A percentile compares a stretch with the other conserved stretches of the same genome.
Conservation (phyloP, 2,797 vertebrate species). For the Lerista edwardsae region DNA sequence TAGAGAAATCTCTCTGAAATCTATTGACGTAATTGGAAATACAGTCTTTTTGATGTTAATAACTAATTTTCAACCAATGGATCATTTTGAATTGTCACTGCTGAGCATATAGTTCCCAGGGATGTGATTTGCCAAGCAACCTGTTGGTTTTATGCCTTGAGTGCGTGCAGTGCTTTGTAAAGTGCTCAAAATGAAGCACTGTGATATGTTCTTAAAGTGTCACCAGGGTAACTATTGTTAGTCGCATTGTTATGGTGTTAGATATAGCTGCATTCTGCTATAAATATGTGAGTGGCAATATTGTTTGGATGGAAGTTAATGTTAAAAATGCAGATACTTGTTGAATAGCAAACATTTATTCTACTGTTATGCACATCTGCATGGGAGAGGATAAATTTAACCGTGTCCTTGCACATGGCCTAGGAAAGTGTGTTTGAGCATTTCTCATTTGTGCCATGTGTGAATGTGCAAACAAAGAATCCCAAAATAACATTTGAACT, state of each 20-base stretch:
- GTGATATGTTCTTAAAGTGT: conserved; percentile 47
- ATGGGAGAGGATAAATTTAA: neutral
- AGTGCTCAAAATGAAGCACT: conserved; percentile 51
- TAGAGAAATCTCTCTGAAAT: neutral
- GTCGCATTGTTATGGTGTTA: conserved; percentile 61
- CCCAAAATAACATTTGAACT: neutral
- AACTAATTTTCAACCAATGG: neutral
- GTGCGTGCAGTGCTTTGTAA: conserved; percentile 57
- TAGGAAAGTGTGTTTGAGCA: neutral
- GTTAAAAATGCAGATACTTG: conserved; percentile 21
- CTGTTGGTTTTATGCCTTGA: conserved; percentile 60
- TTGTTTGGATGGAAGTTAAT: conserved; percentile 28
- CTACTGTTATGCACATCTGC: neutral
- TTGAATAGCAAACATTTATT: conserved; percentile 21
- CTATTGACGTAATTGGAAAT: neutral
- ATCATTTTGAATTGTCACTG: neutral
- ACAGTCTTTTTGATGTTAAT: neutral
- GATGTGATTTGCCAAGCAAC: conserved; percentile 68
- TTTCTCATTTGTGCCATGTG: neutral
- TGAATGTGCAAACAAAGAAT: neutral
- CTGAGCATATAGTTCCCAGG: conserved; percentile 36
- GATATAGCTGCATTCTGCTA: conserved; percentile 49
- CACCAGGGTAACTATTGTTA: conserved; percentile 54
- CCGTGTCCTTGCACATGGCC: neutral
- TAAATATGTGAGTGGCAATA: conserved; percentile 45